phyloP scores from a whole-genome alignment of 2,797 vertebrate genomes.

The Rhinatrema bivittatum region DNA sequence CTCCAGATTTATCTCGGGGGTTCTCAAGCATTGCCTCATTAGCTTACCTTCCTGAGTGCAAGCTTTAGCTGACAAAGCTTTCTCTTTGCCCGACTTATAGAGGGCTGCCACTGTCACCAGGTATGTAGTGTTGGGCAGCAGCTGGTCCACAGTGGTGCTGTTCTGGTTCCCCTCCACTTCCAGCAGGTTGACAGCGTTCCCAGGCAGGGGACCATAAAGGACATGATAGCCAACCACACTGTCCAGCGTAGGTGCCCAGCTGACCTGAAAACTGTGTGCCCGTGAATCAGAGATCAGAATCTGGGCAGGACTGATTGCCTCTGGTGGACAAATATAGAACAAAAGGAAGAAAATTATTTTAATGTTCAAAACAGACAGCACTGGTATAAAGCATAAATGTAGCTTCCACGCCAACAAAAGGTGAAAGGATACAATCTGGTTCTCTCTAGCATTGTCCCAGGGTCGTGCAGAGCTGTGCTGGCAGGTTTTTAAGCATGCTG shows the following conservation, averaged over 20 bases:
- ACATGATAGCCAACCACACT: constrained; percentile 61
- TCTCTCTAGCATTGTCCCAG: too few relatives aligned
- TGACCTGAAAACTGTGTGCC: constrained; percentile 69
- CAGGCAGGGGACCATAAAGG: constrained; percentile 71
- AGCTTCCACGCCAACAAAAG: too few relatives aligned
- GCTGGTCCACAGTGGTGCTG: constrained; percentile 68
- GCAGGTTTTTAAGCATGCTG: too few relatives aligned
- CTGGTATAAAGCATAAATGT: too few relatives aligned
- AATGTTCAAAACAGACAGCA: too few relatives aligned
- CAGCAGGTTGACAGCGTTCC: constrained; percentile 52
- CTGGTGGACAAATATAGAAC: constrained; percentile 32
- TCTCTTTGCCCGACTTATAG: constrained; percentile 72
- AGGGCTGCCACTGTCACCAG: constrained; percentile 78
- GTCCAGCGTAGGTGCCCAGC: constrained; percentile 73
- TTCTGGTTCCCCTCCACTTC: constrained; percentile 58
- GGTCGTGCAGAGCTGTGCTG: too few relatives aligned
- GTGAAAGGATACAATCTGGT: too few relatives aligned
- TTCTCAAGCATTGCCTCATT: too few relatives aligned
- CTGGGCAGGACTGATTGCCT: constrained; percentile 60
- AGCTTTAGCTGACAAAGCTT: constrained; percentile 79
- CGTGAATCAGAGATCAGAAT: constrained; percentile 72
- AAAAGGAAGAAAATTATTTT: too few relatives aligned
- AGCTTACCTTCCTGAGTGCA: constrained; percentile 80
- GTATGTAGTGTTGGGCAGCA: constrained; percentile 78
- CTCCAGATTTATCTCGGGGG: too few relatives aligned